Percentiles rank a stretch among this genome's conserved stretches.
These are phyloP conservation scores for Unio pictorum DNA, from an alignment of 2,888 invertebrate species.

Conservation along the genomic window DNA sequence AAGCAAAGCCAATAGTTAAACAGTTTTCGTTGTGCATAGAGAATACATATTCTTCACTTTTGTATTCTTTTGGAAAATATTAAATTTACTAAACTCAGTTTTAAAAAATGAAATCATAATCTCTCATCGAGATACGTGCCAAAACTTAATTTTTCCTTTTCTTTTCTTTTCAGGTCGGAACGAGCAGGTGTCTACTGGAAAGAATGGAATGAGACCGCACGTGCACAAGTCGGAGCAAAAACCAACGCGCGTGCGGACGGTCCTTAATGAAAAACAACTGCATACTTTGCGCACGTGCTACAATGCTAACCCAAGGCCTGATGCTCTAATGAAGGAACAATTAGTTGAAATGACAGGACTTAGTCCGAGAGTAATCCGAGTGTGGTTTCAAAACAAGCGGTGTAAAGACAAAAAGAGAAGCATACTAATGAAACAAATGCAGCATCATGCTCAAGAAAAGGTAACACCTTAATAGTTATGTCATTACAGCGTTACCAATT, in stretches of 20 bases:
- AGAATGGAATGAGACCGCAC: conserved; percentile 41
- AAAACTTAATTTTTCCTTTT: neutral
- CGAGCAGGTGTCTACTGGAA: conserved; percentile 45
- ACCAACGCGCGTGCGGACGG: conserved; percentile 98
- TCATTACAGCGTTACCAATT: neutral
- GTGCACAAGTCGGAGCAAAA: conserved; percentile 75
- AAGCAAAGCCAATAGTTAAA: too few species aligned
- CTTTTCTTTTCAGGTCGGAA: conserved; percentile 45
- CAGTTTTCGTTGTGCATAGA: too few species aligned
- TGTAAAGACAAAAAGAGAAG: conserved; percentile 79
- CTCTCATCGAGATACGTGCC: too few species aligned
- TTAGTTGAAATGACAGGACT: conserved; percentile 98
- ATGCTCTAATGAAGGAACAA: conserved; percentile 99
- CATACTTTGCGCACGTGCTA: conserved; percentile 98
- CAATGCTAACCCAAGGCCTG: conserved; percentile 97
- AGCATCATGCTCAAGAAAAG: conserved; percentile 90
- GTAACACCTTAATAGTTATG: conserved; percentile 35
- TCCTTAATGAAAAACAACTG: conserved; percentile 98
- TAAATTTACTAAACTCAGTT: too few species aligned
- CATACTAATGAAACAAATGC: conserved; percentile 96
- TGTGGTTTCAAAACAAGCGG: conserved; percentile 90
- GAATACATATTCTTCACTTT: too few species aligned
- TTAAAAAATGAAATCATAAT: too few species aligned
- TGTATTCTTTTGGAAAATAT: too few species aligned
- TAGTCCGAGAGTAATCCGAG: conserved; percentile 96